Percentiles rank a stretch among this genome's conserved stretches.
These are phyloP conservation scores for Mormyrops attenuatus DNA, from an alignment of 2,797 vertebrate genomes.

Conservation along the genomic window DNA sequence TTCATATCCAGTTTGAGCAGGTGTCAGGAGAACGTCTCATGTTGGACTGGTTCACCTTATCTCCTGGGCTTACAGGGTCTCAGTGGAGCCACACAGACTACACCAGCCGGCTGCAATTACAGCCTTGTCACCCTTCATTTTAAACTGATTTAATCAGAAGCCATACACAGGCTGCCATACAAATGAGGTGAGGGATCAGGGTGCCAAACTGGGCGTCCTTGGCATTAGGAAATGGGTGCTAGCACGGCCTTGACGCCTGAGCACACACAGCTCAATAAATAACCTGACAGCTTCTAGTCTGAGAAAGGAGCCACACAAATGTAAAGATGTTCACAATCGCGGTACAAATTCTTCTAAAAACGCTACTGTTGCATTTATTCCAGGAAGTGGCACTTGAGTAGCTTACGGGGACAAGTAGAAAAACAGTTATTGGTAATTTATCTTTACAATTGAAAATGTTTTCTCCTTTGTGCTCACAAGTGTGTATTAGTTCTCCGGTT, in stretches of 20 bases:
- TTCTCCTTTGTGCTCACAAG: neutral
- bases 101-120: neutral
- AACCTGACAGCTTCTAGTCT: neutral
- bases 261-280: neutral
- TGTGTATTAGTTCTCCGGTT: neutral
- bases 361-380: neutral
- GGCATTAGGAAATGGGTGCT: neutral
- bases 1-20: neutral
- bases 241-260: neutral
- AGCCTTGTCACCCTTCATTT: slow-evolving; percentile 10
- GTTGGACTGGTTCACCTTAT: neutral
- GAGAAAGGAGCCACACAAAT: neutral
- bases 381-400: neutral
- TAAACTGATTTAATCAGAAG: neutral
- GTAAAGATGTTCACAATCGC: neutral
- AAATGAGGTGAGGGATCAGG: neutral
- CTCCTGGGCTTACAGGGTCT: neutral
- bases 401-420: neutral
- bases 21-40: neutral
- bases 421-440: neutral
- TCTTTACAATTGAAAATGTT: neutral
- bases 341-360: neutral
- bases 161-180: neutral
- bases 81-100: neutral
- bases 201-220: neutral